Evolutionary conservation across 1,140 invertebrate genomes (phyloP), one percentile per base, ranked within the genome.

Genomic region (Pseudomyrmex concolor): DNA sequence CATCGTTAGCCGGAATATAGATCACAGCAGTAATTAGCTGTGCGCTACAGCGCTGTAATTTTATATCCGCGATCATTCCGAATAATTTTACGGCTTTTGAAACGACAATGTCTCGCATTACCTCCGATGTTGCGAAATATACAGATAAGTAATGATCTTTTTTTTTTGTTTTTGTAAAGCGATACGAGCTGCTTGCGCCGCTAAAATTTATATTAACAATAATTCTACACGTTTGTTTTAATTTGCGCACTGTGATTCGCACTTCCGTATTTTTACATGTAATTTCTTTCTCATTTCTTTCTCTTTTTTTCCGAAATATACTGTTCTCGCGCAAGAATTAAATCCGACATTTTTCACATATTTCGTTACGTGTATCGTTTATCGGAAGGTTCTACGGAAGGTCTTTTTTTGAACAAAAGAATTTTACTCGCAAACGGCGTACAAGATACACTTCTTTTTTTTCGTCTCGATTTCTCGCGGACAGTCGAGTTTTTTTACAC

Each of bases 1-100:
- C 55, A 48, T 80, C 76, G 54, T 80, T 80, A 50, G 66, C 54
- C 22, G 19, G 43, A 70, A 80, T 80, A 80, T 80, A 80, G 76
- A 80, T 70, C 64, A 71, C 54, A 59, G 19, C 54, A 64, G 54
- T 78, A 78, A 78, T 78, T 68, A 68, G 34, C 51, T 19, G 76
- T 17, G 17, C 34, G 68, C 55, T 45, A 25, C 15, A 4, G 54
- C n/a, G 54, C 19, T n/a, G 43, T 80, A 71, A 80, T 80, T 80
- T 70, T 71, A 70, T 80, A 60, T 80, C 64, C 19, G 54, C 12
- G 54, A 70, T 80, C 66, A 60, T 70, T 80, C 19, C 13, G 25
- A 64, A 59, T 78, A 78, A 78, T 78, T 68, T 68, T 48, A 57
- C 19, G 13, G 50, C 19, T 76, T 76, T 77, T 66, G 12, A 59